Conservation (phyloP, 2,113 vertebrate species). For the Aegithalos caudatus region DNA sequence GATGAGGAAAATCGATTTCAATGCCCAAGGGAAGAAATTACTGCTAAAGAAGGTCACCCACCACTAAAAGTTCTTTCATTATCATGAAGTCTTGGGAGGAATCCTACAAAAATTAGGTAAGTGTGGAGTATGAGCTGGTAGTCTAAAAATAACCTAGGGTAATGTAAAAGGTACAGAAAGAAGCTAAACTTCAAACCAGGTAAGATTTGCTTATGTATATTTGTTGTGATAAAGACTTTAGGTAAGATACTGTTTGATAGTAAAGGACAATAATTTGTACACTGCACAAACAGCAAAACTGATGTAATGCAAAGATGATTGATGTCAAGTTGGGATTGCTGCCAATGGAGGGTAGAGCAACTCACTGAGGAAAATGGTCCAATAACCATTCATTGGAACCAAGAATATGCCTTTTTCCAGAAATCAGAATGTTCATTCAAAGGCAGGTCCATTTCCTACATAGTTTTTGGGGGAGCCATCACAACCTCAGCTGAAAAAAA, state of each 20-base stretch:
- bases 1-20: conserved; percentile 69
- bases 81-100: conserved; percentile 2
- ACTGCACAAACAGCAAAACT: not conserved
- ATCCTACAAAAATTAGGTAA: conserved; percentile 45
- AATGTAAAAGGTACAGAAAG: not conserved
- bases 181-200: not conserved
- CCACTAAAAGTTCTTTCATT: not conserved
- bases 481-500: not conserved
- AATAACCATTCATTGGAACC: not conserved
- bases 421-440: not conserved
- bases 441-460: not conserved
- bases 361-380: not conserved
- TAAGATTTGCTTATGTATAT: not conserved
- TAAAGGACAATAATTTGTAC: not conserved
- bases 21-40: conserved; percentile 70
- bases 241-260: not conserved
- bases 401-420: not conserved
- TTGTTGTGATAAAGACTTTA: not conserved
- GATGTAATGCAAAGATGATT: not conserved
- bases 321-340: not conserved
- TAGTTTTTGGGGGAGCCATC: not conserved
- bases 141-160: not conserved
- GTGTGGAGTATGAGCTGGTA: not conserved
- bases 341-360: not conserved
- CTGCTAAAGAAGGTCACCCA: conserved; percentile 51